These are phyloP conservation scores for Catotricha subobsoleta DNA, from an alignment of 2,888 invertebrate genomes.

Conservation along the genomic window DNA sequence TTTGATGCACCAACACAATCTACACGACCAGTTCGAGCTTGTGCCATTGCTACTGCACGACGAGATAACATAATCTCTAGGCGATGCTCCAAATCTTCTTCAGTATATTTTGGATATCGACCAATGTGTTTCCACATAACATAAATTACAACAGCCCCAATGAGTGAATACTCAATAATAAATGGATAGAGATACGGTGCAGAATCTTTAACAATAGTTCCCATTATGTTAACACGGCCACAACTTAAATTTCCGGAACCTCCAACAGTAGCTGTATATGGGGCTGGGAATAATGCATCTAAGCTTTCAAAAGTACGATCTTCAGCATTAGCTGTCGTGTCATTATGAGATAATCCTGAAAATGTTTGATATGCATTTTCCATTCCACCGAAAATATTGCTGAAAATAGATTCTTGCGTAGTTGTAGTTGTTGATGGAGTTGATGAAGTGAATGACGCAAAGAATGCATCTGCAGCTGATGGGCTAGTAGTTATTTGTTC, in stretches of 20 bases:
- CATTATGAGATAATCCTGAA: slow-evolving; percentile 25
- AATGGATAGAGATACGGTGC: slow-evolving; percentile 92
- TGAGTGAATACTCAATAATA: slow-evolving; percentile 87
- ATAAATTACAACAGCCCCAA: slow-evolving; percentile 87
- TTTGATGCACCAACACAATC: slow-evolving; percentile 92
- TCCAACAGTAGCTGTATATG: slow-evolving; percentile 35
- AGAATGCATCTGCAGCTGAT: slow-evolving; percentile 17
- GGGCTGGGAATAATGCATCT: slow-evolving; percentile 38
- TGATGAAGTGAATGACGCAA: slow-evolving; percentile 17
- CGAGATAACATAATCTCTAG: slow-evolving; percentile 75
- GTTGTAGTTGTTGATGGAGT: slow-evolving; percentile 17
- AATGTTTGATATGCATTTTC: slow-evolving; percentile 28
- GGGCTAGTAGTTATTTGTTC: neutral
- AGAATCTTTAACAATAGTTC: slow-evolving; percentile 77
- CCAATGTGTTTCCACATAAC: slow-evolving; percentile 95
- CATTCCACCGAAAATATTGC: slow-evolving; percentile 25
- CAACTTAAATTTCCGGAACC: slow-evolving; percentile 37
- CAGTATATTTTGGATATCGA: slow-evolving; percentile 63
- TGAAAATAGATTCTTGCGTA: slow-evolving; percentile 23
- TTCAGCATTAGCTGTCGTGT: slow-evolving; percentile 15
- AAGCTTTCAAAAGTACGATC: slow-evolving; percentile 33
- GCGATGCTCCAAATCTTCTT: slow-evolving; percentile 75
- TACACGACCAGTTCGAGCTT: slow-evolving; percentile 65
- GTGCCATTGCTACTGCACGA: slow-evolving; percentile 69
- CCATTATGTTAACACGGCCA: slow-evolving; percentile 77